Conservation (phyloP, 2,113 vertebrate genomes). For the Cryptotis parvus region DNA sequence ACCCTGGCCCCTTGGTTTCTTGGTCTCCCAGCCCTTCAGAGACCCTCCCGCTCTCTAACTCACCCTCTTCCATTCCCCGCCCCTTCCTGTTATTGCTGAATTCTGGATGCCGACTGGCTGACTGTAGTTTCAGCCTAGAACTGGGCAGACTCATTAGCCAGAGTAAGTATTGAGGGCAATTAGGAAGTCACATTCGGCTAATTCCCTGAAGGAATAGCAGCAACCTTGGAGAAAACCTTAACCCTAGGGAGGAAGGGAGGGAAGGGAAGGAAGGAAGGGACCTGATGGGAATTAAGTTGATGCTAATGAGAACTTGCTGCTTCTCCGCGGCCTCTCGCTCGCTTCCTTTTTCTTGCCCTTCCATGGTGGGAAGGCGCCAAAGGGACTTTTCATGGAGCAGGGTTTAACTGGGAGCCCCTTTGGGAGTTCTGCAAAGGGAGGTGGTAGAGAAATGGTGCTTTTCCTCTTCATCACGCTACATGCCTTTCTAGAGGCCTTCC, state of each 20-base stretch:
- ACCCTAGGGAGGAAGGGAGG: not conserved
- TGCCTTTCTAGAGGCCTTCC: not conserved
- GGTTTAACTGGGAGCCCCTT: not conserved
- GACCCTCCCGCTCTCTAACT: constrained; percentile 23
- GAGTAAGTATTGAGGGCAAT: constrained; percentile 59
- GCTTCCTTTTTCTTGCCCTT: not conserved
- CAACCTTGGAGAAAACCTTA: not conserved
- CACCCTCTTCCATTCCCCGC: not conserved
- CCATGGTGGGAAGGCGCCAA: not conserved
- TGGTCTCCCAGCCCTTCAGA: not conserved
- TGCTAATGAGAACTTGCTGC: not conserved
- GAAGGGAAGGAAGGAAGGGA: constrained; percentile 33
- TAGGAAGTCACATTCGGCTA: constrained; percentile 60
- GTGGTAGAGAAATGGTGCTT: not conserved
- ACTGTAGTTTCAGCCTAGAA: not conserved
- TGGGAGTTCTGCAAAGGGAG: constrained; percentile 24
- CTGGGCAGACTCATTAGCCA: constrained; percentile 57
- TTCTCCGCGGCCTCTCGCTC: not conserved
- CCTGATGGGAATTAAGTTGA: constrained; percentile 34
- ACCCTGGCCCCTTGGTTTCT: not conserved
- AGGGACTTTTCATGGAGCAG: constrained; percentile 26
- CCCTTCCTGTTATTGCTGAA: not conserved
- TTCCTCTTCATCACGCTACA: not conserved
- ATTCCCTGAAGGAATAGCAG: constrained; percentile 42
- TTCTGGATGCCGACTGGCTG: not conserved